Conservation (phyloP, 2,888 invertebrate species). For the Lissocephala sabroskyi region DNA sequence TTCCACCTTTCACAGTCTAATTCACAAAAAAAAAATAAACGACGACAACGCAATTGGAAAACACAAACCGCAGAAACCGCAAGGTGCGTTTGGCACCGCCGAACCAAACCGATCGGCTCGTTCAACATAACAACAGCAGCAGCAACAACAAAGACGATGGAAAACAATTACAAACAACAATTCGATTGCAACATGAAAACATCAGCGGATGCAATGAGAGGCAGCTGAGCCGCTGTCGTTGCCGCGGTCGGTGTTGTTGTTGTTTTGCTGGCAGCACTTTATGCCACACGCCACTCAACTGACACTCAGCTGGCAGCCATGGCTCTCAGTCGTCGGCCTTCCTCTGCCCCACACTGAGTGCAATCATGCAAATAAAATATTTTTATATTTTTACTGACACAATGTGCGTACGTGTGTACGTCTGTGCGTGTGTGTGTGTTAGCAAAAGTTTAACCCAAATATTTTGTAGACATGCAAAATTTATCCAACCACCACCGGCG, state of each 20-base stretch:
- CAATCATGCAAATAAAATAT: conserved; percentile 61
- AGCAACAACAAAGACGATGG: conserved; percentile 17
- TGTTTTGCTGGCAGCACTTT: conserved; percentile 22
- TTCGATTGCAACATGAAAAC: conserved; percentile 36
- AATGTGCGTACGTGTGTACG: not conserved
- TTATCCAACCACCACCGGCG: conserved; percentile 30
- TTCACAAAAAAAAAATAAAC: conserved; percentile 21
- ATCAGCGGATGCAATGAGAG: conserved; percentile 11
- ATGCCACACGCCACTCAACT: conserved; percentile 43
- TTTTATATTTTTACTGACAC: conserved; percentile 25
- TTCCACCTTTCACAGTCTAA: conserved; percentile 39
- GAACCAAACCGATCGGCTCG: conserved; percentile 32
- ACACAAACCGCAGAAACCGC: conserved; percentile 48
- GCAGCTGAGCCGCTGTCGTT: not conserved
- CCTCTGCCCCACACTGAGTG: conserved; percentile 23
- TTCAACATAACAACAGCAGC: conserved; percentile 13
- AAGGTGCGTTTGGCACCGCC: conserved; percentile 51
- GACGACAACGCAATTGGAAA: conserved; percentile 3
- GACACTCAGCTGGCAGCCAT: conserved; percentile 32
- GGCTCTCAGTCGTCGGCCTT: not conserved
- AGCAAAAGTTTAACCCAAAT: conserved; percentile 60
- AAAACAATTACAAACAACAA: conserved; percentile 51
- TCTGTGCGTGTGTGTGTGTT: conserved; percentile 21
- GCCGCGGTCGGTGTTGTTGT: not conserved
- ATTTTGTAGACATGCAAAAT: conserved; percentile 63